Evolutionary conservation across 35 echinoderm and acorn worm genomes (phyloP).

Genomic region (Holothuria glaberrima): DNA sequence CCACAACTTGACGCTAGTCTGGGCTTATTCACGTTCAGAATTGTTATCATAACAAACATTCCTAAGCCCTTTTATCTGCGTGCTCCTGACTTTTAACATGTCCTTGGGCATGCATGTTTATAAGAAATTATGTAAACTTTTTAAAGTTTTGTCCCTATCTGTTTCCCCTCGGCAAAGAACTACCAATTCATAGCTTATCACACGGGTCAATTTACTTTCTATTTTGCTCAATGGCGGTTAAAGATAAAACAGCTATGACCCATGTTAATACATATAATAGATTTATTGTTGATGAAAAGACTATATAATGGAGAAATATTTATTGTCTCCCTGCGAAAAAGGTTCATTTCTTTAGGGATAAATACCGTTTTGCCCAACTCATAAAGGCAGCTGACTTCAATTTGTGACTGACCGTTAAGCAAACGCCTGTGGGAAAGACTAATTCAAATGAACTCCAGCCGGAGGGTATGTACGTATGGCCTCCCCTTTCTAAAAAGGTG

Average conservation of each 20-base stretch:
- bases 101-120: slow-evolving; percentile 8
- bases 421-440: slow-evolving; percentile 45
- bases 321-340: too few relatives aligned
- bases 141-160: not conserved
- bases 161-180: slow-evolving; percentile 29
- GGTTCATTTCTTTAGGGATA: too few relatives aligned
- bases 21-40: slow-evolving; percentile 14
- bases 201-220: slow-evolving; percentile 53
- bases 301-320: too few relatives aligned
- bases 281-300: too few relatives aligned
- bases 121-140: not conserved
- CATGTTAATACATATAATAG: too few relatives aligned
- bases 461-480: too few relatives aligned
- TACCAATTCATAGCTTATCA: slow-evolving; percentile 47
- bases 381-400: slow-evolving; percentile 10
- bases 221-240: not conserved
- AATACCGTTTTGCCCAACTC: not conserved
- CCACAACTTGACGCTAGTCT: too few relatives aligned
- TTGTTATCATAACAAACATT: slow-evolving; percentile 51
- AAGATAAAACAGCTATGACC: slow-evolving; percentile 28
- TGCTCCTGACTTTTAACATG: not conserved
- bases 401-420: slow-evolving; percentile 19
- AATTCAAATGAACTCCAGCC: not conserved
- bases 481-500: too few relatives aligned
- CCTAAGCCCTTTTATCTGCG: not conserved